Evolutionary conservation across 2,888 invertebrate species (phyloP).

Genomic region (Papilio demoleus): DNA sequence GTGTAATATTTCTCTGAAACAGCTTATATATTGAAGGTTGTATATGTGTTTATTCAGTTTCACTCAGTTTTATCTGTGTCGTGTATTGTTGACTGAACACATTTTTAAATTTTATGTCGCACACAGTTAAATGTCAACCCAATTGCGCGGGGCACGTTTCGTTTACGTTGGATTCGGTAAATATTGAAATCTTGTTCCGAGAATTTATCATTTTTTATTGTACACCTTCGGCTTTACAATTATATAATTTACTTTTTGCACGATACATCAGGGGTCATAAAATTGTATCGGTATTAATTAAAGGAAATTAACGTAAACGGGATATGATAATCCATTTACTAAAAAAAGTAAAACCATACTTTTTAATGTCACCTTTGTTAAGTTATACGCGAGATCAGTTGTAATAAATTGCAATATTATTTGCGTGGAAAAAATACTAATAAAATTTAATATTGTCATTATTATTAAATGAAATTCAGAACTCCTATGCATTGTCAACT

Average conservation of each 20-base stretch:
- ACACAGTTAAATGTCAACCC: slow-evolving; percentile 32
- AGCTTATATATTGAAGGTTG: neutral
- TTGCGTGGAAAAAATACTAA: no score
- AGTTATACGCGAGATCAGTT: no score
- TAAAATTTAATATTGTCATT: no score
- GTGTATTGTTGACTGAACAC: slow-evolving; percentile 2
- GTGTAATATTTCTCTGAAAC: no score
- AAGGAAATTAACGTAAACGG: no score
- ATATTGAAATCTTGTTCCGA: slow-evolving; percentile 30
- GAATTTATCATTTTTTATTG: slow-evolving; percentile 27
- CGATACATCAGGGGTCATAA: neutral
- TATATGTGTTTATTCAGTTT: neutral
- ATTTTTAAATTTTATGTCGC: slow-evolving; percentile 22
- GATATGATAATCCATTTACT: no score
- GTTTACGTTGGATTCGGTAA: slow-evolving; percentile 16
- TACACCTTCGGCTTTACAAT: slow-evolving; percentile 5
- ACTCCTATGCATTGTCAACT: neutral
- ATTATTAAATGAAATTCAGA: neutral
- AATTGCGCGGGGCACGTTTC: slow-evolving; percentile 14
- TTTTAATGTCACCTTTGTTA: no score
- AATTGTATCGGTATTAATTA: no score
- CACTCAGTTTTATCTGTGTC: neutral
- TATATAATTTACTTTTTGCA: neutral
- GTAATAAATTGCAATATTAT: no score
- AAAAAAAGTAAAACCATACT: no score